A percentile compares a stretch with the other conserved stretches of the same genome.
Conservation (phyloP, 2,113 vertebrate species). For the Lycocorax pyrrhopterus region DNA sequence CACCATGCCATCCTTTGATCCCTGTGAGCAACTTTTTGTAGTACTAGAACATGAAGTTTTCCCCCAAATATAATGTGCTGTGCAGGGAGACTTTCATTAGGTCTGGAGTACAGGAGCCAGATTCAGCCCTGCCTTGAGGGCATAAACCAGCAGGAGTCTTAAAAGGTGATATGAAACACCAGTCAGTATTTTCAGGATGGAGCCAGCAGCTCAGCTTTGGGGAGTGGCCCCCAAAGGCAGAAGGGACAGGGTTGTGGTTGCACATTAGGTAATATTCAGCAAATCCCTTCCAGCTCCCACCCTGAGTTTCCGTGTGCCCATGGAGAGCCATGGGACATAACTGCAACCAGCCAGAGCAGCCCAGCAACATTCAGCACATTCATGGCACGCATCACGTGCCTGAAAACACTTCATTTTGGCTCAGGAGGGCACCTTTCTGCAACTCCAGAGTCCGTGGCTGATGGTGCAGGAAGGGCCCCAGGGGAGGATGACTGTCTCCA, state of each 20-base stretch:
- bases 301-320: rapidly evolving
- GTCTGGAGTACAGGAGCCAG: too few species aligned
- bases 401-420: background rate
- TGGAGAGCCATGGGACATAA: background rate
- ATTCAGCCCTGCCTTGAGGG: background rate
- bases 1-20: background rate
- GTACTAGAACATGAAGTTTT: background rate
- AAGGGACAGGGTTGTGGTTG: background rate
- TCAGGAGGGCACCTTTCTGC: background rate
- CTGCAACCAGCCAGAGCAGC: background rate
- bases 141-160: background rate
- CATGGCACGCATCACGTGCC: background rate
- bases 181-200: background rate
- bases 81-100: background rate
- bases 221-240: background rate
- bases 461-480: background rate
- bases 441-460: background rate
- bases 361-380: background rate
- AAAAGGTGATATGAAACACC: background rate
- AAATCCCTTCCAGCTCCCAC: background rate
- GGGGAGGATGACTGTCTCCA: background rate
- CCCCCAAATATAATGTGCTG: background rate
- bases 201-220: background rate
- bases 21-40: background rate
- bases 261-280: background rate